Percentiles rank a stretch among this genome's conserved stretches.
phyloP scores from a whole-genome alignment of 2,113 vertebrate genomes.

The Alces alces region DNA sequence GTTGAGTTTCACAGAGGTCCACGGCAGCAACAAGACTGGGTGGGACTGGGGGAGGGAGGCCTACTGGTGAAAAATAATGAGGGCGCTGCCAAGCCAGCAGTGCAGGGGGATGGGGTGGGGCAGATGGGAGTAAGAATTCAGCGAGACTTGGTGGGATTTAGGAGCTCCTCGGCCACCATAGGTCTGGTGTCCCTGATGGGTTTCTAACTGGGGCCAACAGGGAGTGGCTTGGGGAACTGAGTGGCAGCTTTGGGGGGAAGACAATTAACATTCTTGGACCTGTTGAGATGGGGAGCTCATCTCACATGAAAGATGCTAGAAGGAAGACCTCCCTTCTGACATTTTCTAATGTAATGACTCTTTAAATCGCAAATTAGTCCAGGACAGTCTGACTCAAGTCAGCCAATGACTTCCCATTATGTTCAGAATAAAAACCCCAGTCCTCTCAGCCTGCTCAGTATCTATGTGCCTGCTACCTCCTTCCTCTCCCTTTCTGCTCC shows the following conservation, averaged over 20 bases:
- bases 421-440: neutral
- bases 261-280: neutral
- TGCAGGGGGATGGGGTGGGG: neutral
- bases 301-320: neutral
- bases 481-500: neutral
- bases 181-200: no score
- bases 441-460: neutral
- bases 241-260: neutral
- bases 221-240: neutral
- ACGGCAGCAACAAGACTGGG: neutral
- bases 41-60: neutral
- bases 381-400: neutral
- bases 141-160: neutral
- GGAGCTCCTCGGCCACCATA: neutral
- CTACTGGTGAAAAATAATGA: neutral
- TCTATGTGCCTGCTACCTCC: neutral
- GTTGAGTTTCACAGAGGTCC: neutral
- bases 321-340: neutral
- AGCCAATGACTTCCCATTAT: neutral
- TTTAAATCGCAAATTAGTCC: neutral
- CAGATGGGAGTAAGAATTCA: neutral
- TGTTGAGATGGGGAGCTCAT: neutral
- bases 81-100: neutral
- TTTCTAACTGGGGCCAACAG: neutral
- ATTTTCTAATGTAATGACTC: neutral